phyloP scores from a whole-genome alignment of 2,113 vertebrate genomes.

The Pterophyllum scalare region DNA sequence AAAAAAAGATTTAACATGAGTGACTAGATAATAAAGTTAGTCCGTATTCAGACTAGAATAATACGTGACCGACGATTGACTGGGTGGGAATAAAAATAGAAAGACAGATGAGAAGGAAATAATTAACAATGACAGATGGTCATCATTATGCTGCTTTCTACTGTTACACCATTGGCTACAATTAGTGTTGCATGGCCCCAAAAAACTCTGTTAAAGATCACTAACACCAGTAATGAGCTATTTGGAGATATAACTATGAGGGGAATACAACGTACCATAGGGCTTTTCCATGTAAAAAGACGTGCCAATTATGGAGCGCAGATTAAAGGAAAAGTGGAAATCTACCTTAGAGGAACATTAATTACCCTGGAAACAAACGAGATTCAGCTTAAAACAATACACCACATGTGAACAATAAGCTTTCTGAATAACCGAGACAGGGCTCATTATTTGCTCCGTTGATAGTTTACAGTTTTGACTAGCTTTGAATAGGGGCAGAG shows the following conservation, averaged over 20 bases:
- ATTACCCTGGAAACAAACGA: constrained; percentile 41
- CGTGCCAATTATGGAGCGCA: constrained; percentile 18
- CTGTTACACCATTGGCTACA: constrained; percentile 38
- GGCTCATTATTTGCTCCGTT: constrained; percentile 32
- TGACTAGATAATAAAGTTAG: constrained; percentile 21
- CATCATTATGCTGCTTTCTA: constrained; percentile 43
- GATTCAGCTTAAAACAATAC: constrained; percentile 6
- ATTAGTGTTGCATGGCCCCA: constrained; percentile 57
- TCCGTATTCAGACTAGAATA: not conserved
- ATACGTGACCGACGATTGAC: constrained; percentile 14
- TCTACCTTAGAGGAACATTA: constrained; percentile 21
- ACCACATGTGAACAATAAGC: constrained; percentile 33
- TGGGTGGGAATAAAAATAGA: constrained; percentile 38
- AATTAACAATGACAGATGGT: constrained; percentile 67
- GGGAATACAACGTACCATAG: constrained; percentile 15
- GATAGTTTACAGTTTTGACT: constrained; percentile 40
- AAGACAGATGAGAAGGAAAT: constrained; percentile 18
- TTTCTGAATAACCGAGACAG: constrained; percentile 16
- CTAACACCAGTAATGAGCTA: constrained; percentile 30
- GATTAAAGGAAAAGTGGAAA: constrained; percentile 4
- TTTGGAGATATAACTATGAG: constrained; percentile 25
- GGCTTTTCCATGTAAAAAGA: constrained; percentile 28
- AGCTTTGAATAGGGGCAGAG: constrained; percentile 24
- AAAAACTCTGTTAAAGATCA: constrained; percentile 47
- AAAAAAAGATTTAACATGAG: not conserved